Conservation (phyloP, 2,888 invertebrate genomes). For the Venusia cambrica region DNA sequence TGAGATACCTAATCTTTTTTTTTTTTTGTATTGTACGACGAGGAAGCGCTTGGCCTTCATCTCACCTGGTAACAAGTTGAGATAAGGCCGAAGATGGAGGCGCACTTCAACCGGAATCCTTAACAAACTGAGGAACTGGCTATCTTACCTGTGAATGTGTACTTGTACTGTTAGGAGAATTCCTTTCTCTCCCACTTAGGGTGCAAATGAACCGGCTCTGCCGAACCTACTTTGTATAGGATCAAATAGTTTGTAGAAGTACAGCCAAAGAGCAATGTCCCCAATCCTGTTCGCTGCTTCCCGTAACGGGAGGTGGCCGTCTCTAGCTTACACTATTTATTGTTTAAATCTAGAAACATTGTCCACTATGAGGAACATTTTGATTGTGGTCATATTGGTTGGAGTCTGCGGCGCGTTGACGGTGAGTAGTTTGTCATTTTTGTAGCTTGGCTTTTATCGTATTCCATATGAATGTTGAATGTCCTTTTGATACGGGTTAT, state of each 20-base stretch:
- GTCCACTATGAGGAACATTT: constrained; percentile 29
- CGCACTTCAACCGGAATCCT: too few species aligned
- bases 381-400: constrained; percentile 26
- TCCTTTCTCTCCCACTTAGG: constrained; percentile 1
- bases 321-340: constrained; percentile 13
- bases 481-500: background rate
- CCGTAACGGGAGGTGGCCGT: constrained; percentile 39
- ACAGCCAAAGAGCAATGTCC: constrained; percentile 52
- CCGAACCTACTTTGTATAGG: constrained; percentile 23
- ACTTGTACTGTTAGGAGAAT: background rate
- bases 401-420: constrained; percentile 17
- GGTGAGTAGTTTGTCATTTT: constrained; percentile 34
- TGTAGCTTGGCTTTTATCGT: too few species aligned
- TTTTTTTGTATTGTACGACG: background rate
- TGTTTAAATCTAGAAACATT: background rate
- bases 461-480: too few species aligned
- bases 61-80: too few species aligned
- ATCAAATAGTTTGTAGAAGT: constrained; percentile 15
- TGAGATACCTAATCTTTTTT: too few species aligned
- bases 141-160: too few species aligned
- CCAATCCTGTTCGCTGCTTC: constrained; percentile 50
- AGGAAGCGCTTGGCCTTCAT: too few species aligned
- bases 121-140: too few species aligned
- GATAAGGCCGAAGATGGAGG: too few species aligned
- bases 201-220: constrained; percentile 19